A percentile compares a stretch with the other conserved stretches of the same genome.
Conservation (phyloP, 2,113 vertebrate species). For the Vicugna pacos region DNA sequence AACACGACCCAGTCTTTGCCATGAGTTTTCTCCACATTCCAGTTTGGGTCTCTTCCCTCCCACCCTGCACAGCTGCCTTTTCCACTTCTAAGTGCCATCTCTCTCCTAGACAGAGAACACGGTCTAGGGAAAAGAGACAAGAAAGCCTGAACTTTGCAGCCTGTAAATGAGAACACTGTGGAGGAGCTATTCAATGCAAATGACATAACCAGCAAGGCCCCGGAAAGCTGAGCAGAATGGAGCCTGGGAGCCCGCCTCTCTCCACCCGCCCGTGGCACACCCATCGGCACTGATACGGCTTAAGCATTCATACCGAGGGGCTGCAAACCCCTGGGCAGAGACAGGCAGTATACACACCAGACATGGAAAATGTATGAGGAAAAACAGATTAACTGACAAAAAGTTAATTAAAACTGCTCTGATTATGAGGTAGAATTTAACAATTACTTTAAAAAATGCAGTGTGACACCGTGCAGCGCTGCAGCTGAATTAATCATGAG, state of each 20-base stretch:
- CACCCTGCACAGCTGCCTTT: not conserved
- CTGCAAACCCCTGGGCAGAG: conserved; percentile 63
- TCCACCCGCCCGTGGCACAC: not conserved
- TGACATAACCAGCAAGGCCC: not conserved
- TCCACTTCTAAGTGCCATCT: not conserved
- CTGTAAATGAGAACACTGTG: not conserved
- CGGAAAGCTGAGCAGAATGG: not conserved
- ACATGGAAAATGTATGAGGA: conserved; percentile 79
- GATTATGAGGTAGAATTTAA: conserved; percentile 86
- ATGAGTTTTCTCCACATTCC: not conserved
- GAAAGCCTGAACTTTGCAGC: not conserved
- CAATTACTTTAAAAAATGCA: conserved; percentile 87
- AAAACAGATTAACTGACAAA: conserved; percentile 85
- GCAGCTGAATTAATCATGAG: conserved; percentile 89
- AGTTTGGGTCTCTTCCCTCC: rapidly evolving
- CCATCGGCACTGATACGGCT: not conserved
- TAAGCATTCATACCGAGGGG: conserved; percentile 60
- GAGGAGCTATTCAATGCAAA: conserved; percentile 51
- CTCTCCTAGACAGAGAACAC: not conserved
- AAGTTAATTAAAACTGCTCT: conserved; percentile 88
- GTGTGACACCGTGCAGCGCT: conserved; percentile 83
- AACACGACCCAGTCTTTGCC: rapidly evolving
- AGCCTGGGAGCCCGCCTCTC: not conserved
- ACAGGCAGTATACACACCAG: conserved; percentile 18
- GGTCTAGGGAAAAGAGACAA: not conserved